Evolutionary conservation across 2,797 vertebrate genomes (phyloP).

Genomic region (Rachycentron canadum): DNA sequence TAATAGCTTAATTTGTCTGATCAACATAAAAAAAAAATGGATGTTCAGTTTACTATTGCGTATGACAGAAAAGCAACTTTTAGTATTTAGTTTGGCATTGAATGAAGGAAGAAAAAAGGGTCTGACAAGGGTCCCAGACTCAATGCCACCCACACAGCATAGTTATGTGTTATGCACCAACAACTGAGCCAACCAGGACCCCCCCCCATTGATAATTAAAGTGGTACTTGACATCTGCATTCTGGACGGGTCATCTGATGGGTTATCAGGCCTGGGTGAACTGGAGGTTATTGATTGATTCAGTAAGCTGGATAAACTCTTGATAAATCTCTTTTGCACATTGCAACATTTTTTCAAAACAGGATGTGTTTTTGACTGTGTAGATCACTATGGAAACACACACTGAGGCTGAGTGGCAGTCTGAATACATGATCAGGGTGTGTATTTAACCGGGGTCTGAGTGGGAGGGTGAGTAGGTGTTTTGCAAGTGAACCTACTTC

Average conservation of each 20-base stretch:
- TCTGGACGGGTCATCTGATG: slow-evolving; percentile 8
- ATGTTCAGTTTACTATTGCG: background rate
- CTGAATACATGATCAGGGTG: slow-evolving; percentile 29
- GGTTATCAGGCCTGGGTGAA: background rate
- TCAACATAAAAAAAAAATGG: background rate
- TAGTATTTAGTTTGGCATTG: slow-evolving; percentile 14
- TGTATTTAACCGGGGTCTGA: slow-evolving; percentile 27
- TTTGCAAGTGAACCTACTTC: slow-evolving; percentile 24
- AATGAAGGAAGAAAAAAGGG: slow-evolving; percentile 2
- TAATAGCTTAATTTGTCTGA: background rate
- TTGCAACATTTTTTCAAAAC: slow-evolving; percentile 16
- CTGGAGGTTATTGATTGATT: background rate
- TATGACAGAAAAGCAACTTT: background rate
- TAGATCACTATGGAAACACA: slow-evolving; percentile 63
- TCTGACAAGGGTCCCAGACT: slow-evolving; percentile 11
- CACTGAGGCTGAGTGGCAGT: slow-evolving; percentile 52
- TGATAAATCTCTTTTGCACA: background rate
- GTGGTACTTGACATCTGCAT: slow-evolving; percentile 26
- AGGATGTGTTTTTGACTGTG: slow-evolving; percentile 54
- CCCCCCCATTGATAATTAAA: slow-evolving; percentile 36
- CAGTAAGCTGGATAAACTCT: background rate
- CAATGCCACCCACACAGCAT: slow-evolving; percentile 7
- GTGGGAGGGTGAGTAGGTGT: slow-evolving; percentile 17
- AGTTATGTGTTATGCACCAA: slow-evolving; percentile 19
- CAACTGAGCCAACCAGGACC: slow-evolving; percentile 21